Percentiles rank a stretch among this genome's conserved stretches.
Evolutionary conservation across 2,888 invertebrate genomes (phyloP).

Genomic region (Drosophila trichaetosa): DNA sequence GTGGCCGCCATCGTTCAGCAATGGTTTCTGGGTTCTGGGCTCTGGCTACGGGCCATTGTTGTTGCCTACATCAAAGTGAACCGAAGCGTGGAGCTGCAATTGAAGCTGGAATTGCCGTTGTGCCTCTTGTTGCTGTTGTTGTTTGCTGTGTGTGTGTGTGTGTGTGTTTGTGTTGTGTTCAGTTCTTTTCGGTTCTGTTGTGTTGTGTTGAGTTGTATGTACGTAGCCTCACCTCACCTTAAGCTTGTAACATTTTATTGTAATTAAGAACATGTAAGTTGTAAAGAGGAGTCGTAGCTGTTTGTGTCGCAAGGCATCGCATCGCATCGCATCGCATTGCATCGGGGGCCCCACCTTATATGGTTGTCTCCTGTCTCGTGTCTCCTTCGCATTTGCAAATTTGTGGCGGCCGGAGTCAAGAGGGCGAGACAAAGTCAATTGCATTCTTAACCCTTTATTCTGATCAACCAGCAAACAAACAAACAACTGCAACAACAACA

Average conservation of each 20-base stretch:
- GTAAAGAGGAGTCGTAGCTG: slow-evolving; percentile 73
- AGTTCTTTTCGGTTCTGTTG: slow-evolving; percentile 14
- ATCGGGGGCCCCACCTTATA: slow-evolving; percentile 68
- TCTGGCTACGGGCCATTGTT: slow-evolving; percentile 48
- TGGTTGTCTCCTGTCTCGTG: slow-evolving; percentile 51
- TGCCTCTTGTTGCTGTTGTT: slow-evolving; percentile 37
- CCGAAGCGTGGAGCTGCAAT: slow-evolving; percentile 64
- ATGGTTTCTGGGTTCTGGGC: slow-evolving; percentile 2
- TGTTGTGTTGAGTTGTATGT: slow-evolving; percentile 47
- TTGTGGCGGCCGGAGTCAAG: slow-evolving; percentile 72
- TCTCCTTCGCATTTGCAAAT: slow-evolving; percentile 69
- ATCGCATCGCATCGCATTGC: slow-evolving; percentile 14
- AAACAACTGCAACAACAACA: slow-evolving; percentile 27
- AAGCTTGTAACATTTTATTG: slow-evolving; percentile 74
- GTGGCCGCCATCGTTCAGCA: slow-evolving; percentile 39
- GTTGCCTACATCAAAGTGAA: slow-evolving; percentile 68
- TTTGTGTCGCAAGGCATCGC: slow-evolving; percentile 32
- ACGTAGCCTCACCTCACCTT: slow-evolving; percentile 72
- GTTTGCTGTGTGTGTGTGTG: neutral
- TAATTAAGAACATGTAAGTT: slow-evolving; percentile 78
- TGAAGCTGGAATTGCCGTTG: slow-evolving; percentile 64
- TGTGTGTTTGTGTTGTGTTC: slow-evolving; percentile 32
- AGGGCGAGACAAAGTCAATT: slow-evolving; percentile 80
- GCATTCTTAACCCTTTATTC: slow-evolving; percentile 76
- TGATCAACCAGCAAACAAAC: slow-evolving; percentile 57